These are phyloP conservation scores for Anadara kagoshimensis DNA, from an alignment of 1,140 invertebrate genomes.

Conservation along the genomic window DNA sequence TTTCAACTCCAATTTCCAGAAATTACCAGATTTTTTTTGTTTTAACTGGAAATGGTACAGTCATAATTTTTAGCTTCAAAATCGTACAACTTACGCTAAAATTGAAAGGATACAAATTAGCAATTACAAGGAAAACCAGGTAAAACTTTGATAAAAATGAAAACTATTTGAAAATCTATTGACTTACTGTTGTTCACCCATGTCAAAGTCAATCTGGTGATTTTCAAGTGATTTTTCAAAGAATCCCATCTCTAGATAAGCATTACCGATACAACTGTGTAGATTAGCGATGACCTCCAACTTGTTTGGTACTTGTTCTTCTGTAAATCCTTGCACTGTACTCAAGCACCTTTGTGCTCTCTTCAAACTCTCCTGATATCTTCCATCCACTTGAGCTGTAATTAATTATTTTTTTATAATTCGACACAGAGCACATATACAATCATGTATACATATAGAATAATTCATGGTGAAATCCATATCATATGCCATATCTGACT, in stretches of 20 bases:
- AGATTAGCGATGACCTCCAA: conserved; percentile 68
- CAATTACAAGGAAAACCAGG: no score
- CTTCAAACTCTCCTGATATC: conserved; percentile 63
- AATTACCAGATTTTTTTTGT: no score
- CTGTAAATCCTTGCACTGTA: conserved; percentile 61
- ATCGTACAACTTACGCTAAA: no score
- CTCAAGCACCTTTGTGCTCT: conserved; percentile 64
- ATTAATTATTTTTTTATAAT: not conserved
- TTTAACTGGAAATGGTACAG: no score
- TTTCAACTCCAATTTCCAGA: no score
- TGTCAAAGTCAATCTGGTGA: conserved; percentile 64
- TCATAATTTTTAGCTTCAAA: no score
- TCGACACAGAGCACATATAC: not conserved
- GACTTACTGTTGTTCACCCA: conserved; percentile 67
- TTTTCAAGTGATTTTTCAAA: conserved; percentile 68
- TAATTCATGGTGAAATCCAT: no score
- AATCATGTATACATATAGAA: not conserved
- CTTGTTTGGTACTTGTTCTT: conserved; percentile 66
- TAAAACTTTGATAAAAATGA: no score
- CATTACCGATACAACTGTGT: conserved; percentile 72
- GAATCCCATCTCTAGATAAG: conserved; percentile 69
- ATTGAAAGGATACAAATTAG: no score
- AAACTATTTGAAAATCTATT: not conserved
- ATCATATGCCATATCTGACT: no score
- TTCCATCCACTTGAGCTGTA: conserved; percentile 64